Evolutionary conservation across 2,797 vertebrate species (phyloP), one percentile per base, ranked within the genome.

Genomic region (Sebastes hopkinsi): DNA sequence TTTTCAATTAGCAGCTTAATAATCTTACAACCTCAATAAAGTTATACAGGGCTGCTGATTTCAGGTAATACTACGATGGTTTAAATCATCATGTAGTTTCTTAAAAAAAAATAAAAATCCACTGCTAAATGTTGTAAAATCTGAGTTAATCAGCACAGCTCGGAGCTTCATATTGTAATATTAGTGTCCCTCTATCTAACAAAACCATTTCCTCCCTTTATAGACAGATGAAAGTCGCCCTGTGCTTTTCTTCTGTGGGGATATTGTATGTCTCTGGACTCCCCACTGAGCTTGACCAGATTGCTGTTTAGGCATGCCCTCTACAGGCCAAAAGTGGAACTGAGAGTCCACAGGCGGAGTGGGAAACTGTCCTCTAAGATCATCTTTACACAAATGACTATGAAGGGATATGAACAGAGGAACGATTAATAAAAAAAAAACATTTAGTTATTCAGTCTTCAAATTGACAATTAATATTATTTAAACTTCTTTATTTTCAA

Each of bases 301-400:
- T 86, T 91, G 90, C 95, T 96, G 94, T 95, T 97, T 94, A 94
- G 91, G 95, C 86, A 91, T 94, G 97, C 97, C 96, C 97, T 97
- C 98, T 98, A 96, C 94, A 95, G 97, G 96, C 82, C 55, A 32
- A 59, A 66, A 5, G 55, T 14, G 92, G 95, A 95, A 96, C 84
- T 96, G 86, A 82, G 16, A 29, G 42, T 61, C n/a, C 58, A 61
- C 58, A 67, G 61, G 13, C 50, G 46, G 20, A 42, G 16, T 25
- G 30, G 50, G 55, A 73, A 77, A 50, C 14, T 68, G 66, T 71
- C 80, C 50, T 79, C 36, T 64, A 55, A 86, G 71, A 79, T 85
- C 46, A 67, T 69, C 59, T 52, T 68, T 83, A 32, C 22, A 62
- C 65, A 77, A 67, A 77, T 30, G 20, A 38, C 64, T 12, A 62